phyloP scores from a whole-genome alignment of 2,113 vertebrate species.

The Orientallactaga bullata region DNA sequence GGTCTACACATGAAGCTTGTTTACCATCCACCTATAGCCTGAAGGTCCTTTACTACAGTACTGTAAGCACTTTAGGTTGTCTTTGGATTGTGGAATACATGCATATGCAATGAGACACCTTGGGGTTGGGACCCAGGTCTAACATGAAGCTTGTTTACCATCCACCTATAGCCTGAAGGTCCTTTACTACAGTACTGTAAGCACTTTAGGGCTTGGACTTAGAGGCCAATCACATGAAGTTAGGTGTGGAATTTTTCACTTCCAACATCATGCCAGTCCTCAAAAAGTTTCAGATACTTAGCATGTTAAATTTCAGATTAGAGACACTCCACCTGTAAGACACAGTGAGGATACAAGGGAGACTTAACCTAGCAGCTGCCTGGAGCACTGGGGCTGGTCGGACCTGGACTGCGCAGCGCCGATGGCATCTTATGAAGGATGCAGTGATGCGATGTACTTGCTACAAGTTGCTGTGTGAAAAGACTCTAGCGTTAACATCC shows the following conservation, averaged over 20 bases:
- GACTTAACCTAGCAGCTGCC: neutral
- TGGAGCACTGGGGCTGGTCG: neutral
- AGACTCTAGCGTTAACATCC: neutral
- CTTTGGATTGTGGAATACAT: neutral
- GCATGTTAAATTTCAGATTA: neutral
- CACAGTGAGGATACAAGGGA: neutral
- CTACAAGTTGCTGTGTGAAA: neutral
- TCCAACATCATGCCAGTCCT: neutral
- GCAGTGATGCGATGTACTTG: neutral
- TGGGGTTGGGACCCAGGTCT: neutral
- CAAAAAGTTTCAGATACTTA: neutral
- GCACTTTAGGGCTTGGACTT: neutral
- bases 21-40: neutral
- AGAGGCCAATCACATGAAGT: neutral
- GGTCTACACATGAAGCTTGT: neutral
- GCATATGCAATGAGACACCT: neutral
- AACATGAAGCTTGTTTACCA: neutral
- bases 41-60: neutral
- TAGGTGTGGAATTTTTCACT: neutral
- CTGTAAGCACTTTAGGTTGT: no score
- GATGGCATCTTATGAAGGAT: neutral
- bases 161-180: neutral
- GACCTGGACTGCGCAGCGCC: neutral
- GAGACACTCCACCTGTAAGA: neutral
- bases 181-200: neutral